Base-by-base conservation (phyloP, 2,888 invertebrate genomes). In the Rhagium mordax region DNA sequence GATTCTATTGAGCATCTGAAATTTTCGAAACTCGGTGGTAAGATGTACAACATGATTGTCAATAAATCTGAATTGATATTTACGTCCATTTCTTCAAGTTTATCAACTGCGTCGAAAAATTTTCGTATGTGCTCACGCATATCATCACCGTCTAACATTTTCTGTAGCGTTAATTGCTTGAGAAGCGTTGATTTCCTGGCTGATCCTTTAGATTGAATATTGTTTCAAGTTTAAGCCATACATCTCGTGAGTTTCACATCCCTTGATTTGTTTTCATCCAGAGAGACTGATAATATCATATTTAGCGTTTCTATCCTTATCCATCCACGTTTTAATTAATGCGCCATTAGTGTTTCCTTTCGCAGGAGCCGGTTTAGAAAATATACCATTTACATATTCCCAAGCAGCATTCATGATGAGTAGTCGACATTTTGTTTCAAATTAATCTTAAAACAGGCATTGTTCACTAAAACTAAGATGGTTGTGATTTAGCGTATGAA, bases 1-100 rank as follows among this genome's bases (percentile, higher is more conserved):
- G 86, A 82, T 74, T 87, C 84, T 3, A 86, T 83, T 0, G 85
- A 85, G 18, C 82, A 84, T 49, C 83, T 64, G 73, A 86, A 86
- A 49, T 84, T 85, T 53, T 86, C 85, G 53, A 77, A 87, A 0
- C 47, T 81, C 5, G 59, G 20, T 6, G 70, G 74, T n/a, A 59
- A 57, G 24, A 64, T 72, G 21, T 85, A 84, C n/a, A 86, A 61
- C 70, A 85, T 78, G n/a, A 85, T 84, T 0, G 82, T 73, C 20
- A 84, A 70, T 8, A 84, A 64, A 7, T 85, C 84, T 47, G 76
- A 66, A 48, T 83, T 79, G 4, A 85, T 77, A 6, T 75, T 51
- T 0, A 84, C 75, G 8, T 79, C 79, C 78, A 85, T 84, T 7
- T 85, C 84, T 27, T 74, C 78, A 6, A 86, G 61, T 72, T 84